Evolutionary conservation across 2,113 vertebrate species (phyloP), one percentile per base, ranked within the genome.

Genomic region (Pseudorasbora parva): DNA sequence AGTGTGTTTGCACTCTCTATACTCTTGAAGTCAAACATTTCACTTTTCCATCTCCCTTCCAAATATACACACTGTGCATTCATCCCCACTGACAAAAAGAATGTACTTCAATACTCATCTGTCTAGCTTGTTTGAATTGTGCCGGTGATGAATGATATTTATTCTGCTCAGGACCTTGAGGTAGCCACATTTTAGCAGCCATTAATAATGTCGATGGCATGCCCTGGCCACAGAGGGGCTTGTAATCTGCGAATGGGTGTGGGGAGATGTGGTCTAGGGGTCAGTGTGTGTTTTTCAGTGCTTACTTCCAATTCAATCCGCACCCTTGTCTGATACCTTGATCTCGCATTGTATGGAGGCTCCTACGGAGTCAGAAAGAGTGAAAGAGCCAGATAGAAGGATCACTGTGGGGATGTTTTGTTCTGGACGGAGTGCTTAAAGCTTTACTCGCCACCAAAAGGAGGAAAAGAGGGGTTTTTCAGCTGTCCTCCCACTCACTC

Each of bases 91-190:
- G 81, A 60, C 81, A 60, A 72, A 57, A 81, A 83, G 76, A 82
- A 83, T 87, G 77, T 87, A 83, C 83, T 84, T 88, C 69, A 87
- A 87, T 82, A 80, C 77, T 47, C 83, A 88, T 88, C 78, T 81
- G 73, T 88, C 87, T 83, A 72, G 25, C 62, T 83, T 88, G 87
- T 87, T 88, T 88, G 66, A 88, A 85, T 84, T 83, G 76, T 68
- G 25, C 73, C 14, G 23, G 78, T 88, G 87, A 88, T 88, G 81
- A 88, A 88, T 88, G 80, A 84, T 88, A 87, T 88, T 85, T 88
- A 82, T 87, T 83, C 86, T 72, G 81, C n/a, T 19, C 66, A 27
- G 76, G 78, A 85, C 87, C 87, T 88, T 88, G 87, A 87, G 87
- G 87, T 88, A 88, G 78, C 85, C 84, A 87, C 83, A 87, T 85